Evolutionary conservation across 2,888 invertebrate species (phyloP), one percentile per base, ranked within the genome.

Genomic region (Drosophila ustulata): DNA sequence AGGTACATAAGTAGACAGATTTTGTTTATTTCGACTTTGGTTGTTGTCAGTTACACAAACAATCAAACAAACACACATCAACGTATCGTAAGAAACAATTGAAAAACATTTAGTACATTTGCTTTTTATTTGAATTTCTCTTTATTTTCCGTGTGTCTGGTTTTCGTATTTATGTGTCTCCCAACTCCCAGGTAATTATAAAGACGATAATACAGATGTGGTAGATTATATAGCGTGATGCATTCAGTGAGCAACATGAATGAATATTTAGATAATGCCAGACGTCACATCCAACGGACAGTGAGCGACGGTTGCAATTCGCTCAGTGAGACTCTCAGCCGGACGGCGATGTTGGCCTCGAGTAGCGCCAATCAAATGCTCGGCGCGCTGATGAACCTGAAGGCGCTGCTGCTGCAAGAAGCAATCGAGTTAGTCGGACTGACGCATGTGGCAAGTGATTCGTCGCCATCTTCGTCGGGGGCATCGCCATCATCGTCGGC

Each of bases 251-350:
- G 39, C 46, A 53, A 50, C 18, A 73, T 78, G 74, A 73, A 43
- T 53, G 61, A 51, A 26, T 68, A 78, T 58, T 32, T 75, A n/a
- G 75, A 65, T 28, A 62, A 58, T 52, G 65, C 58, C 58, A 74
- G 55, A 45, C 61, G 61, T 25, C 62, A 13, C 37, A 41, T 75
- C 8, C 61, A 56, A 7, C 45, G 75, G 43, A 51, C 50, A 7
- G 39, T 76, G 47, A 63, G 41, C 28, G 56, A 3, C 39, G 46
- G 62, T 34, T 65, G n/a, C 26, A 45, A 45, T n/a, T 55, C 65
- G 3, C 43, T 78, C 0, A 6, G 39, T 7, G 55, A 55, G 13
- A 61, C 57, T 5, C 39, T 55, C 4, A 34, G 6, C 5, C 13
- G 13, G 30, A 57, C 66, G 23, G 37, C 55, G 2, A 25, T 5